Evolutionary conservation across 2,797 vertebrate species (phyloP), one percentile per base, ranked within the genome.

Genomic region (Eulemur albifrons): DNA sequence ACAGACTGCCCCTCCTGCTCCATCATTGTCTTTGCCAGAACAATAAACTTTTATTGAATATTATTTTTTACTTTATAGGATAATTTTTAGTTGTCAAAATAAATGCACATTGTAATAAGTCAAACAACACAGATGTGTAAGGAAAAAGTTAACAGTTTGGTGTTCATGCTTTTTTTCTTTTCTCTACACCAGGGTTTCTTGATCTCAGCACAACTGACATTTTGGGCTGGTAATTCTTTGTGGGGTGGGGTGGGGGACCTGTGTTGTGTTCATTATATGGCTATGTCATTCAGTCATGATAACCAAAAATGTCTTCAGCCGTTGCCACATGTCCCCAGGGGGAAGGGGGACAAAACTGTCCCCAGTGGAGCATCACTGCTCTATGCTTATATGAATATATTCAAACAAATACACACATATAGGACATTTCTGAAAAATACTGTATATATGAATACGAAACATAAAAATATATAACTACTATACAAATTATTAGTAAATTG

Each of bases 21-120:
- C 27, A 54, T 54, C 40, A 76, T 2, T 89, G 25, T 45, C 48
- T 79, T 92, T 81, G 30, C 69, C 69, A 86, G 88, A 77, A 52
- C 35, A 65, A 85, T 30, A 75, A 67, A 86, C 30, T 77, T 96
- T 59, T 77, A 63, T 65, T 61, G n/a, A 84, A 40, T 38, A 72
- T 67, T 67, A 69, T 45, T 45, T 92, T 94, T 94, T 67, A 45
- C 30, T 69, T 86, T 72, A 65, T 45, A 70, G 25, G 27, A 48
- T 69, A 85, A 76, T 48, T 86, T 81, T 90, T 67, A 67, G n/a
- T 88, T 52, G 23, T 86, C 61, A 83, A 79, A 93, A 67, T 73
- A 81, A 87, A 81, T 18, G 15, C 14, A 73, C 32, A 57, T 45
- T 82, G 32, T 77, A 75, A 3, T 73, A 88, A 70, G 32, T 70